These are phyloP conservation scores for Stichopus chloronotus DNA, from an alignment of 35 echinoderm and acorn worm genomes.

Conservation along the genomic window DNA sequence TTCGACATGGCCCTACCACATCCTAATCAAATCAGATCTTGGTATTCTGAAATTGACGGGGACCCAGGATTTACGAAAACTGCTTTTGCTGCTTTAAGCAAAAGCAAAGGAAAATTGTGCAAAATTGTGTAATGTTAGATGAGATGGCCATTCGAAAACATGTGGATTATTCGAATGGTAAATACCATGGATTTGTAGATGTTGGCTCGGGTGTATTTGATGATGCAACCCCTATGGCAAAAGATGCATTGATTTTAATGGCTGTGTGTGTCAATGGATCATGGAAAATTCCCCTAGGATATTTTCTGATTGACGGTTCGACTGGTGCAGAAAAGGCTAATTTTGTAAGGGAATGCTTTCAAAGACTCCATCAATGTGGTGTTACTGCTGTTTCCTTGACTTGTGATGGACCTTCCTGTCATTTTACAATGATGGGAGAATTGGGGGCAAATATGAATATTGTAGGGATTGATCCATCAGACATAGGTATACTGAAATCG, in stretches of 20 bases:
- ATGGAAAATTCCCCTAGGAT: constrained; percentile 51
- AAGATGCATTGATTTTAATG: constrained; percentile 48
- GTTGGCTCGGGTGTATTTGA: constrained; percentile 7
- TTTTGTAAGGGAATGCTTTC: constrained; percentile 32
- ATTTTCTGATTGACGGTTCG: constrained; percentile 45
- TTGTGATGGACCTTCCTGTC: constrained; percentile 52
- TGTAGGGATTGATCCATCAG: constrained; percentile 14
- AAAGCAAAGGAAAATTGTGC: not conserved
- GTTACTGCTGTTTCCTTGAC: constrained; percentile 37
- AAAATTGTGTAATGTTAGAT: constrained; percentile 37
- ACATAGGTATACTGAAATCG: constrained; percentile 7
- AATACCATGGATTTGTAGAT: constrained; percentile 41
- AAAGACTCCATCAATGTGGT: constrained; percentile 24
- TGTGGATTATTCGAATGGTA: constrained; percentile 42
- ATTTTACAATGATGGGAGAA: constrained; percentile 49
- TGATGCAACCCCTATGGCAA: constrained; percentile 43
- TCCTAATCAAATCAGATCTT: not conserved
- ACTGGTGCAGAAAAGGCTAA: constrained; percentile 40
- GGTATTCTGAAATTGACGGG: not conserved
- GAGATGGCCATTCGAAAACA: constrained; percentile 50
- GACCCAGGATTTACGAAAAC: not conserved
- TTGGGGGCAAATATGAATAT: constrained; percentile 21
- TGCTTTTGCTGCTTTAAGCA: not conserved
- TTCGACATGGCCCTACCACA: constrained; percentile 1
- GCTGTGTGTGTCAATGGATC: constrained; percentile 48